These are phyloP conservation scores for Axea sp. DNA, from an alignment of 2,888 invertebrate species.

Conservation along the genomic window DNA sequence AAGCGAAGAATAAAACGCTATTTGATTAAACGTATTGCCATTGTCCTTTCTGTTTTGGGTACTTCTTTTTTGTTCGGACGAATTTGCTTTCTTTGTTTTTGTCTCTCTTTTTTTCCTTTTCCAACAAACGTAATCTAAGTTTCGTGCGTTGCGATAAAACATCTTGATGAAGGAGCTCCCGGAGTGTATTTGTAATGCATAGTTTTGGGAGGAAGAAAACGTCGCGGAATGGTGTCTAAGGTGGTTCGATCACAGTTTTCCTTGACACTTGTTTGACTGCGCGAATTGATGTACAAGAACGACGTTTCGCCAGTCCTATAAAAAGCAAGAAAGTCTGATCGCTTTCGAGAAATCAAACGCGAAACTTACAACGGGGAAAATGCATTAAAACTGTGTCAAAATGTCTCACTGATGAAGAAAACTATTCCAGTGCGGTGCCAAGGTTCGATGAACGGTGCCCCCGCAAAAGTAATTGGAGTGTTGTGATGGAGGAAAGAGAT, in stretches of 20 bases:
- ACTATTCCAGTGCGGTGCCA: neutral
- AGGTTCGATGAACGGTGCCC: too few relatives aligned
- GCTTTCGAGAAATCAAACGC: too few relatives aligned
- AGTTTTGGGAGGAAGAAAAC: conserved; percentile 5
- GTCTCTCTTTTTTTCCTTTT: too few relatives aligned
- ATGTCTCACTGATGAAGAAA: too few relatives aligned
- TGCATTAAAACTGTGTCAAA: too few relatives aligned
- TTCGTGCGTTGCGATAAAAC: conserved; percentile 38
- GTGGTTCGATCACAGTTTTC: conserved; percentile 1
- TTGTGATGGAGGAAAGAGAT: conserved; percentile 29
- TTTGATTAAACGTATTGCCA: conserved; percentile 29
- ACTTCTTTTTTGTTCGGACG: conserved; percentile 11
- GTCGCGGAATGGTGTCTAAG: conserved; percentile 3
- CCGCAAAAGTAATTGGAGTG: conserved; percentile 35
- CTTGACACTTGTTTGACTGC: neutral
- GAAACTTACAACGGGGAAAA: too few relatives aligned
- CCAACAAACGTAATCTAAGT: conserved; percentile 37
- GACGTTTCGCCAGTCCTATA: too few relatives aligned
- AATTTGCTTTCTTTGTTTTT: too few relatives aligned
- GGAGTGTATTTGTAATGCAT: conserved; percentile 28
- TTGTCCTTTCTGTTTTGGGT: conserved; percentile 10
- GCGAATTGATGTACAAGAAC: neutral
- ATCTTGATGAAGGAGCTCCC: conserved; percentile 36
- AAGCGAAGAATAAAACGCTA: conserved; percentile 4
- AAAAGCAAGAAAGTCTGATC: too few relatives aligned